These are phyloP conservation scores for Zaprionus gabonicus DNA, from an alignment of 1,140 invertebrate species.

Conservation along the genomic window DNA sequence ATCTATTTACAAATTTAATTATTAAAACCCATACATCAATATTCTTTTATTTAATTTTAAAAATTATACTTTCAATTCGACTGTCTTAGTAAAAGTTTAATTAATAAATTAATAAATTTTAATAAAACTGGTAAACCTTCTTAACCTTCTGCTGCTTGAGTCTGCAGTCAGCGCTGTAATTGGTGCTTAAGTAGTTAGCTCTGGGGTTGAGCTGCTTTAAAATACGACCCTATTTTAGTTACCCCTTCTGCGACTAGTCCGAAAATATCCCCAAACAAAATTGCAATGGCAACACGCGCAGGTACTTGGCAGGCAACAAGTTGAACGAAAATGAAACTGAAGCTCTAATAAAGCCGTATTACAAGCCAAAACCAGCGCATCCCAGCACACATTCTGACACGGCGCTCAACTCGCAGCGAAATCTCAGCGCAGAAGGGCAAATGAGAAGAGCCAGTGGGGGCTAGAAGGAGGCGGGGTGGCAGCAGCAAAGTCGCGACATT, in stretches of 20 bases:
- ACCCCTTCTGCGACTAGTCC: background rate
- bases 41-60: too few species aligned
- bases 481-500: slow-evolving; percentile 55
- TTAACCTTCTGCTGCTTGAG: too few species aligned
- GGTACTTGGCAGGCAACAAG: slow-evolving; percentile 24
- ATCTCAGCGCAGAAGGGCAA: slow-evolving; percentile 41
- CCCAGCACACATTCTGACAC: slow-evolving; percentile 20
- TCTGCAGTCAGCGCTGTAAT: too few species aligned
- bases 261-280: background rate
- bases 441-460: slow-evolving; percentile 38
- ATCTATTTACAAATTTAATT: too few species aligned
- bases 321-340: slow-evolving; percentile 29
- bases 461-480: background rate
- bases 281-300: background rate
- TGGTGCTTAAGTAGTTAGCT: too few species aligned
- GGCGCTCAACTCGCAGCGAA: slow-evolving; percentile 16
- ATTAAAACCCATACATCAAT: too few species aligned
- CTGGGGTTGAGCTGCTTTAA: background rate
- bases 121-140: too few species aligned
- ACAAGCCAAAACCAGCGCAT: slow-evolving; percentile 16
- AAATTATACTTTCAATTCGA: too few species aligned
- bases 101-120: too few species aligned
- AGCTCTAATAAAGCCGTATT: slow-evolving; percentile 55
- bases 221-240: background rate
- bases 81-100: too few species aligned